These are phyloP conservation scores for Coranthus polyacanthus DNA, from an alignment of 2,797 vertebrate species.

Conservation along the genomic window DNA sequence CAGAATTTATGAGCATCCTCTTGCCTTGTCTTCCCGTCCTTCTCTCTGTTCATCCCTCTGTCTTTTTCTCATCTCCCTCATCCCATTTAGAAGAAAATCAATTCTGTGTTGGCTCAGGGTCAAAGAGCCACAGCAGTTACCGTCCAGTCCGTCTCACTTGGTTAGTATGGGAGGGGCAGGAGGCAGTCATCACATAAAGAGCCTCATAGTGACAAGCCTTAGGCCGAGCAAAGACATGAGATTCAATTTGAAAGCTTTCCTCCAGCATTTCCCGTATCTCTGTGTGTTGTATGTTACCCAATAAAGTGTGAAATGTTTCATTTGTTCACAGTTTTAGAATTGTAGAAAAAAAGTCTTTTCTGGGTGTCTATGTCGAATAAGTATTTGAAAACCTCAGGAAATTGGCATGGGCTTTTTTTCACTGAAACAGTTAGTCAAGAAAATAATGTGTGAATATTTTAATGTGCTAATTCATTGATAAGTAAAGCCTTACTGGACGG, in stretches of 20 bases:
- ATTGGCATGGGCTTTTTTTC: too few relatives aligned
- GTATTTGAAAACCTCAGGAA: too few relatives aligned
- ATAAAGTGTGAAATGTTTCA: background rate
- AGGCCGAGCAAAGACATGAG: conserved; percentile 28
- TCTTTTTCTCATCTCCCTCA: conserved; percentile 38
- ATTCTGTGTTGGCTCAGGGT: conserved; percentile 65
- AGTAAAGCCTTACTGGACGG: too few relatives aligned
- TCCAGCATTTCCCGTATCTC: conserved; percentile 5
- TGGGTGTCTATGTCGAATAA: too few relatives aligned
- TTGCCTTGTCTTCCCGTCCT: conserved; percentile 4
- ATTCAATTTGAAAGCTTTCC: conserved; percentile 43
- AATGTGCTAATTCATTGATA: too few relatives aligned
- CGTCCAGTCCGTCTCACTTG: conserved; percentile 41
- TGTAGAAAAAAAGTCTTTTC: too few relatives aligned
- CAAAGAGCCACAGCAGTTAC: conserved; percentile 57
- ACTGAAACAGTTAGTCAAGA: too few relatives aligned
- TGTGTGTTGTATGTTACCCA: background rate
- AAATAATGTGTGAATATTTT: too few relatives aligned
- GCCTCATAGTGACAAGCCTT: conserved; percentile 38
- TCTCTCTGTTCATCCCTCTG: conserved; percentile 11
- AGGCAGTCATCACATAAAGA: conserved; percentile 51
- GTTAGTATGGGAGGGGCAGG: conserved; percentile 56
- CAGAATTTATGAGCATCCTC: conserved; percentile 27
- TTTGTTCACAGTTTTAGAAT: too few relatives aligned
- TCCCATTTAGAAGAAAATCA: conserved; percentile 67